Evolutionary conservation across 2,797 vertebrate species (phyloP).

Genomic region (Poeciliopsis paucimaculata): DNA sequence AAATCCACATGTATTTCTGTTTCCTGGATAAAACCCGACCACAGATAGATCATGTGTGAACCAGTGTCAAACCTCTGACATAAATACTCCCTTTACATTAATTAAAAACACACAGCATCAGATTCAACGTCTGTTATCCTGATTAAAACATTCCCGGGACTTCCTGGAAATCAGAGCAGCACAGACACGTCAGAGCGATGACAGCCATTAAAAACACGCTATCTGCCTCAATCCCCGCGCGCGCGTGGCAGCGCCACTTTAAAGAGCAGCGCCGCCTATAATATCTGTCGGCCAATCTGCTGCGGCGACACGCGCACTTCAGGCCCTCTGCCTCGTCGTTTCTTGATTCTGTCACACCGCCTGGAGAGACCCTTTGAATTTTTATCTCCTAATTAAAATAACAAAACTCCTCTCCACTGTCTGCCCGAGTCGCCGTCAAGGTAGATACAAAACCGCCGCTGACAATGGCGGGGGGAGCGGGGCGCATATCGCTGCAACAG

Average conservation of each 20-base stretch:
- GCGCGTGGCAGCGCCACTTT: slow-evolving; percentile 66
- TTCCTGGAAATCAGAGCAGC: slow-evolving; percentile 67
- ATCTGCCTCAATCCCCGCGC: slow-evolving; percentile 62
- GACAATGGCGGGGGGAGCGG: slow-evolving; percentile 66
- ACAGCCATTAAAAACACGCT: slow-evolving; percentile 74
- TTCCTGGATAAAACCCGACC: neutral
- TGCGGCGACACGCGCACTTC: slow-evolving; percentile 78
- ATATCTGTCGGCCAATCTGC: slow-evolving; percentile 81
- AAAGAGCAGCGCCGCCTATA: slow-evolving; percentile 68
- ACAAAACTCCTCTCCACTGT: slow-evolving; percentile 83
- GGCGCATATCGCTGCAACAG: slow-evolving; percentile 66
- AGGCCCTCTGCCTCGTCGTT: slow-evolving; percentile 80
- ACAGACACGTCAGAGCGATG: slow-evolving; percentile 69
- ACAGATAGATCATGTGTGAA: slow-evolving; percentile 35
- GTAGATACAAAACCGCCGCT: slow-evolving; percentile 81
- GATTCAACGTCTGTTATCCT: slow-evolving; percentile 52
- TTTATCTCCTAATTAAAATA: slow-evolving; percentile 89
- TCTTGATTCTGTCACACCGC: slow-evolving; percentile 85
- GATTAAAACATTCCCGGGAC: slow-evolving; percentile 59
- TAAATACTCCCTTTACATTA: slow-evolving; percentile 47
- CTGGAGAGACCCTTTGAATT: slow-evolving; percentile 84
- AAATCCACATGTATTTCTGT: neutral
- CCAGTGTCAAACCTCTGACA: slow-evolving; percentile 7
- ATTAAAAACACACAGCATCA: slow-evolving; percentile 51
- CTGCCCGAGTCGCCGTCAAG: slow-evolving; percentile 81